phyloP scores from a whole-genome alignment of 2,113 vertebrate species.

The Hymenochirus boettgeri region DNA sequence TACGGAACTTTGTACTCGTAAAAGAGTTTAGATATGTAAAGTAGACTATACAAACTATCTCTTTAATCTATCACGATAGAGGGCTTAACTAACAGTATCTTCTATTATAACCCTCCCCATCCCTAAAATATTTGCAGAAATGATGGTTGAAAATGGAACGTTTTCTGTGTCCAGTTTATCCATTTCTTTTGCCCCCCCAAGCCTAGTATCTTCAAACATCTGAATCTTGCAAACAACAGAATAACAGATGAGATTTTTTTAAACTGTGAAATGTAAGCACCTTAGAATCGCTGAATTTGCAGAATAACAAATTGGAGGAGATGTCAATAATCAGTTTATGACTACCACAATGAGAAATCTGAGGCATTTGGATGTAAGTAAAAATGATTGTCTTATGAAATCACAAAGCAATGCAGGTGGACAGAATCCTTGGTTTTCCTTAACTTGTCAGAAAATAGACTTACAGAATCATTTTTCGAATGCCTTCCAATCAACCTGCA shows the following conservation, averaged over 20 bases:
- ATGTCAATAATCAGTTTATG: slow-evolving; percentile 65
- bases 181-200: slow-evolving; percentile 77
- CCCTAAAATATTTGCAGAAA: slow-evolving; percentile 67
- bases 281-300: slow-evolving; percentile 62
- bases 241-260: slow-evolving; percentile 74
- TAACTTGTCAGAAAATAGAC: slow-evolving; percentile 70
- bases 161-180: slow-evolving; percentile 60
- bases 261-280: slow-evolving; percentile 61
- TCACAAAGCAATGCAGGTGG: slow-evolving; percentile 60
- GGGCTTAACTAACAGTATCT: slow-evolving; percentile 43
- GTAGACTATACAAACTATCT: slow-evolving; percentile 27
- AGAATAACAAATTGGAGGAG: slow-evolving; percentile 67
- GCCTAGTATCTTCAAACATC: slow-evolving; percentile 58
- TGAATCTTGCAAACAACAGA: slow-evolving; percentile 73
- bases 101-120: slow-evolving; percentile 49
- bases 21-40: not conserved
- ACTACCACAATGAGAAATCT: slow-evolving; percentile 67
- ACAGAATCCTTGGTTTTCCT: slow-evolving; percentile 60
- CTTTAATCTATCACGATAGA: slow-evolving; percentile 61
- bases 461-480: slow-evolving; percentile 64
- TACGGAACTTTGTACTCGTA: slow-evolving; percentile 50
- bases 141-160: slow-evolving; percentile 64
- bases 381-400: slow-evolving; percentile 63
- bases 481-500: slow-evolving; percentile 67
- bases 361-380: slow-evolving; percentile 68